A percentile compares a stretch with the other conserved stretches of the same genome.
Conservation (phyloP, 2,888 invertebrate species). For the Buathra laborator region DNA sequence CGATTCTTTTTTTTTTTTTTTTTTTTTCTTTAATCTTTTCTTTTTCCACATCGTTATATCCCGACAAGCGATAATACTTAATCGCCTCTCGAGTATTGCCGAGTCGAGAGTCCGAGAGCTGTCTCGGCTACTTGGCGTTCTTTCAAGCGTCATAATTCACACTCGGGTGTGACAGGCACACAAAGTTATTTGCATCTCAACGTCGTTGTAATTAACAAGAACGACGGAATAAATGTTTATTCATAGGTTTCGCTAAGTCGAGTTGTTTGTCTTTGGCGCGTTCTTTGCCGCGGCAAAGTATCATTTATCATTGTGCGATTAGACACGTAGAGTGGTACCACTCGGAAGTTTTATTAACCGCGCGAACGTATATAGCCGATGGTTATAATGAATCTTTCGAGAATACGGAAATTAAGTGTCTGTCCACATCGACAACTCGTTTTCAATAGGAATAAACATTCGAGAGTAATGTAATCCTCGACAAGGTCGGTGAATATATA, state of each 20-base stretch:
- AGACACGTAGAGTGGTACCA: background rate
- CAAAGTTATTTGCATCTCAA: constrained; percentile 51
- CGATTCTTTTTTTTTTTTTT: constrained; percentile 41
- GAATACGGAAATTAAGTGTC: constrained; percentile 50
- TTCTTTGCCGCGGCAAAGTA: background rate
- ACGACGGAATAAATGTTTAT: constrained; percentile 42
- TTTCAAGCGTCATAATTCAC: constrained; percentile 50
- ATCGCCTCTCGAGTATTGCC: background rate
- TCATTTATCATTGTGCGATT: constrained; percentile 33
- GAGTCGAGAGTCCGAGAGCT: background rate
- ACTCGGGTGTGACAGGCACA: constrained; percentile 42
- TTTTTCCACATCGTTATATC: constrained; percentile 26
- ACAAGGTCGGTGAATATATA: constrained; percentile 1
- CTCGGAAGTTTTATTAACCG: constrained; percentile 31
- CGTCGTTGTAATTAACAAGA: constrained; percentile 44
- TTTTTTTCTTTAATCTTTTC: background rate
- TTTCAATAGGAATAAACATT: constrained; percentile 31
- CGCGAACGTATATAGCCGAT: constrained; percentile 11
- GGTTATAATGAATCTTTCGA: background rate
- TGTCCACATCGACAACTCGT: constrained; percentile 24
- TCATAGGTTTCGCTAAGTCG: constrained; percentile 28
- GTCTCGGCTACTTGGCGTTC: constrained; percentile 38
- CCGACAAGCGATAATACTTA: constrained; percentile 5
- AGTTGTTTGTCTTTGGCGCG: constrained; percentile 23
- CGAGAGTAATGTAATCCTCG: constrained; percentile 19